phyloP scores from a whole-genome alignment of 1,140 invertebrate species.

The Vanessa atalanta region DNA sequence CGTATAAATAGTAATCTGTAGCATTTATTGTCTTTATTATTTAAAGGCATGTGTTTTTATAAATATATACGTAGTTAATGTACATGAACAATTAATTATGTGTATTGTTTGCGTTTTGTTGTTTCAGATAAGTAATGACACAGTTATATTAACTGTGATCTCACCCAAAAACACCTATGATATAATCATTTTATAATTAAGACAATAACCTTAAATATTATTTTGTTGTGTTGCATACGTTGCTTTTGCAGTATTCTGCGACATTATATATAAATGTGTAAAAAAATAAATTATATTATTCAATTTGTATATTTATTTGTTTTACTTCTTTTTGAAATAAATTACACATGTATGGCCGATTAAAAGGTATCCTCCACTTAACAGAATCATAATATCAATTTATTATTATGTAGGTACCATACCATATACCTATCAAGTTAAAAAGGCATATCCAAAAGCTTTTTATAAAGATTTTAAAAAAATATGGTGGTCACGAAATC shows the following conservation, averaged over 20 bases:
- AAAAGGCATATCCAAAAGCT: no score
- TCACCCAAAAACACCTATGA: conserved; percentile 8
- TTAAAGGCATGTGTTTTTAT: background rate
- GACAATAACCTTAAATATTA: conserved; percentile 2
- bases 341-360: no score
- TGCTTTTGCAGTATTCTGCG: conserved; percentile 31
- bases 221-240: conserved; percentile 13
- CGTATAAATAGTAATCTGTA: background rate
- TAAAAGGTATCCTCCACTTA: no score
- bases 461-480: no score
- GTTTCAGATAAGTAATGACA: conserved; percentile 12
- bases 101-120: conserved; percentile 1
- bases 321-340: background rate
- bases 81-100: conserved; percentile 6
- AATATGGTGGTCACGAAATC: no score
- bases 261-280: conserved; percentile 13
- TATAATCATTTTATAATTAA: background rate
- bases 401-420: no score
- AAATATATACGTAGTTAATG: background rate
- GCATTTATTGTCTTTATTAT: conserved; percentile 1
- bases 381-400: no score
- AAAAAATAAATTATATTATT: conserved; percentile 12
- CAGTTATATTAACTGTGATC: conserved; percentile 43
- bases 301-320: background rate
- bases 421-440: no score